phyloP scores from a whole-genome alignment of 1,140 invertebrate species.

The Hyphantria cunea region DNA sequence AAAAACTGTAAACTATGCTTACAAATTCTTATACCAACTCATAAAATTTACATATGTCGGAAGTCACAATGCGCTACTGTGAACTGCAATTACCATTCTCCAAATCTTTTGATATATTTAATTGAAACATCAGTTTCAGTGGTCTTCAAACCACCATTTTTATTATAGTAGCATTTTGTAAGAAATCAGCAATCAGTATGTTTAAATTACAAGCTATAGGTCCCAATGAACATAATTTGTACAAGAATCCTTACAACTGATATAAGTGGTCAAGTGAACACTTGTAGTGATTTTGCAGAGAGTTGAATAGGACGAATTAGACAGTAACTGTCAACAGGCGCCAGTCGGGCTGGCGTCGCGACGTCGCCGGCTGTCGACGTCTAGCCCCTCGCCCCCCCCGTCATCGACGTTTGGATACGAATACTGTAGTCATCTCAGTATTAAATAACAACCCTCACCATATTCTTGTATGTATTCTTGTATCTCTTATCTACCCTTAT shows the following conservation, averaged over 20 bases:
- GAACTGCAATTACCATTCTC: too few relatives aligned
- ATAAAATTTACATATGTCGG: too few relatives aligned
- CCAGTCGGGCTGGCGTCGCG: constrained; percentile 74
- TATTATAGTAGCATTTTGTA: too few relatives aligned
- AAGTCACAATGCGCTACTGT: too few relatives aligned
- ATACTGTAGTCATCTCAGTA: constrained; percentile 9
- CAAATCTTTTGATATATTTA: too few relatives aligned
- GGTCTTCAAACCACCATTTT: too few relatives aligned
- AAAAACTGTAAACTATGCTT: too few relatives aligned
- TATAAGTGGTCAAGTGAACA: constrained; percentile 6
- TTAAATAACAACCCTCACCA: constrained; percentile 8
- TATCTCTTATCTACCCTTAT: too few relatives aligned
- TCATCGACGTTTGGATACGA: constrained; percentile 16
- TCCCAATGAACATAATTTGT: background rate
- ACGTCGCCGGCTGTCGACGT: constrained; percentile 47
- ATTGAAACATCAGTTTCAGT: too few relatives aligned
- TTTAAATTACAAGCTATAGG: too few relatives aligned
- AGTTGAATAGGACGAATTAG: constrained; percentile 57
- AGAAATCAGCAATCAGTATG: background rate
- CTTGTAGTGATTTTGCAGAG: constrained; percentile 25
- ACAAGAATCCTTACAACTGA: constrained; percentile 21
- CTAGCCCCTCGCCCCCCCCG: constrained; percentile 37
- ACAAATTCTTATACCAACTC: too few relatives aligned
- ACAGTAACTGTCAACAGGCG: constrained; percentile 47
- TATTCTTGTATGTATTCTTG: too few relatives aligned